These are phyloP conservation scores for Mesorhabditis spiculigera DNA, from an alignment of 2,888 invertebrate species.

Conservation along the genomic window DNA sequence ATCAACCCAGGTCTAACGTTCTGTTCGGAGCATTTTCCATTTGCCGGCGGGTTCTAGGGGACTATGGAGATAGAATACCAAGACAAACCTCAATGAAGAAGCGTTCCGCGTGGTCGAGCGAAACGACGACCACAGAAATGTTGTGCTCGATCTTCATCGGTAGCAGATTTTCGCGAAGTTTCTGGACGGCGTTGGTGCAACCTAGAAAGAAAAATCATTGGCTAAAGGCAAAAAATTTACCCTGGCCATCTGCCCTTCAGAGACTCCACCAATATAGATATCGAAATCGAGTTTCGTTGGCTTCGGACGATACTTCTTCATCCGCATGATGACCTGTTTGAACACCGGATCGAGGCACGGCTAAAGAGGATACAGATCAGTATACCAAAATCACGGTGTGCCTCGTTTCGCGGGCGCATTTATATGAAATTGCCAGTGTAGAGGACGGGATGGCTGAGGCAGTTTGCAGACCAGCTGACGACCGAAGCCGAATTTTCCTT, in stretches of 20 bases:
- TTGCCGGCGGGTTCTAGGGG: not conserved
- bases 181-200: not conserved
- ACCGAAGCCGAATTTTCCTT: not conserved
- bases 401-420: not conserved
- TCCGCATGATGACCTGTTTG: not conserved
- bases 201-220: not conserved
- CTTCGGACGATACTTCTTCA: not conserved
- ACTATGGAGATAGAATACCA: not conserved
- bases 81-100: not conserved
- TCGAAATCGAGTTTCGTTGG: not conserved
- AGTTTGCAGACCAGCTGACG: not conserved
- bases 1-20: constrained; percentile 48
- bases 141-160: not conserved
- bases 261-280: not conserved
- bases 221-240: not conserved
- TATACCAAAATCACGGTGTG: not conserved
- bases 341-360: not conserved
- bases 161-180: not conserved
- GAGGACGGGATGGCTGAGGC: not conserved
- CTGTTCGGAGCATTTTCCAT: constrained; percentile 20
- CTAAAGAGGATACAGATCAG: not conserved
- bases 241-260: constrained; percentile 1
- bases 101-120: not conserved
- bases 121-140: not conserved
- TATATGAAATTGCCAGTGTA: not conserved